Conservation (phyloP, 1,140 invertebrate genomes). For the Caerostris extrusa region DNA sequence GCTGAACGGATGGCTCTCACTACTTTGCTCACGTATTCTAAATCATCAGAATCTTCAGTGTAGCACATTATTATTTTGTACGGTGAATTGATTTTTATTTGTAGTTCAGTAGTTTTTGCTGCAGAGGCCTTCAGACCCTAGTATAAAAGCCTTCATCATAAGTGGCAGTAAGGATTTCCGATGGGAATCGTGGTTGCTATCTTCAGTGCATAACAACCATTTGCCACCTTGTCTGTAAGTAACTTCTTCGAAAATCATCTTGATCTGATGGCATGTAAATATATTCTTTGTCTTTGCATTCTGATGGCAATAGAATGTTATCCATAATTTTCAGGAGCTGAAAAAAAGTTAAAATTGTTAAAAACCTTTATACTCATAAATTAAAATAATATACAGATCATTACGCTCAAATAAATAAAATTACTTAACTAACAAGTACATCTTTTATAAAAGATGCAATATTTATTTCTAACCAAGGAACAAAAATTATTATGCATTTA, state of each 20-base stretch:
- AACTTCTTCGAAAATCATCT: neutral
- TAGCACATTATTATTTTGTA: neutral
- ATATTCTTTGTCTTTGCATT: neutral
- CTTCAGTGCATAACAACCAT: neutral
- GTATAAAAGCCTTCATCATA: neutral
- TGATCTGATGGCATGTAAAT: neutral
- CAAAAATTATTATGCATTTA: too few species aligned
- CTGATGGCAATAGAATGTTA: conserved; percentile 2
- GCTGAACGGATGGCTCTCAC: neutral
- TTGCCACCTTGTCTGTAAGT: neutral
- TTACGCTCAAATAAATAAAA: too few species aligned
- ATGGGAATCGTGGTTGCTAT: neutral
- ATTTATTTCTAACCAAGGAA: too few species aligned
- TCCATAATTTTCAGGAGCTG: too few species aligned
- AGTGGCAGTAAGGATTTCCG: neutral
- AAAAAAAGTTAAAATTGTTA: too few species aligned
- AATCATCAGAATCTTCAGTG: conserved; percentile 27
- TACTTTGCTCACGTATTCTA: neutral
- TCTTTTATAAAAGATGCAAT: too few species aligned
- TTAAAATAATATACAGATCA: too few species aligned
- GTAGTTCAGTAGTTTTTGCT: neutral
- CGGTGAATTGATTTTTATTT: neutral
- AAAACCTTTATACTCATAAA: too few species aligned
- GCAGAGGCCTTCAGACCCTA: conserved; percentile 23
- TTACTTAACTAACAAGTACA: too few species aligned